Base-by-base conservation (phyloP, 1,140 invertebrate genomes). In the Halesus radiatus region DNA sequence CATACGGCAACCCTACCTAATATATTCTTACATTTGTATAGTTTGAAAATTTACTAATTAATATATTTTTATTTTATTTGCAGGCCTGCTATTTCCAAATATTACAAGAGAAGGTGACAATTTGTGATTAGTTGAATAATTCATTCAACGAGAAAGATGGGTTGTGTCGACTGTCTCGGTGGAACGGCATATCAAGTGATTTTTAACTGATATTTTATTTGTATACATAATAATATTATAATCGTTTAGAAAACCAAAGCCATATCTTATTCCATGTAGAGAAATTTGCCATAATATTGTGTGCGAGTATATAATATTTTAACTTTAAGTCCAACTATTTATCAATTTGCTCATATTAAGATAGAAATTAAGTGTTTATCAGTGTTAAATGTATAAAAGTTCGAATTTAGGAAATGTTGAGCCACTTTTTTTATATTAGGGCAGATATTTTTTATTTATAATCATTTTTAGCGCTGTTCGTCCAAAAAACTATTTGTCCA, bases 61-160 rank as follows among this genome's bases (percentile, higher is more conserved):
- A 29, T 3, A 29, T 45, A 1, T 45, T 26, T 56, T 74, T 16
- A 54, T 0, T 72, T 75, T 66, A 37, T 64, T 87, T 88, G 50
- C 88, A 93, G 92, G 93, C 93, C 22, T 93, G 93, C 85, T 94
- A 94, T 86, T 92, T 92, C 83, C 92, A 94, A 89, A 94, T 94
- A 84, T 89, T 94, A 29, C 92, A 93, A 89, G 93, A 94, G 85
- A 94, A 94, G 87, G 91, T 92, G 85, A 91, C 89, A 18, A 91
- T 90, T 45, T 89, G 88, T 82, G 89, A 88, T 81, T 87, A 70
- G 84, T 84, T 54, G 8, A 58, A 20, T 62, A 45, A 62, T 18
- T 37, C 64, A 37, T 56, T 76, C 26, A 22, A 22, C 20, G 8
- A 29, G 8, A 18, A 20, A 54, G 16, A 53, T 75, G 37, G 8